phyloP scores from a whole-genome alignment of 2,113 vertebrate genomes.

The Xiphias gladius region DNA sequence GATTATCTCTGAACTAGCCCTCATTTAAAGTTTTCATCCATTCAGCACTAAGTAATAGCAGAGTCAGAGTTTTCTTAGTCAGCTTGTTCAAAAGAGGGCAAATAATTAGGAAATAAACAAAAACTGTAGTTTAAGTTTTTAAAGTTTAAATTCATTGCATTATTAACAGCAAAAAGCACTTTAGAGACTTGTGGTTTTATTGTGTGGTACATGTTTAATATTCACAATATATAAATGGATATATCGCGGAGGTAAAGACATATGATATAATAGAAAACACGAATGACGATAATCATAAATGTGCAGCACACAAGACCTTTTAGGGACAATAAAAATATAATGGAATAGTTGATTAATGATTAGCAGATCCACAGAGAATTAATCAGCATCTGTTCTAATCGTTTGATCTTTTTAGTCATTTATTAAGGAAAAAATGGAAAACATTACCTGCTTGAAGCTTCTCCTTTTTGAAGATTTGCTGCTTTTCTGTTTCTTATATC shows the following conservation, averaged over 20 bases:
- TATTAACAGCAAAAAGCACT: background rate
- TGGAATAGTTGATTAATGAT: background rate
- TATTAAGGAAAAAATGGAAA: background rate
- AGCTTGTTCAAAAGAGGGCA: slow-evolving; percentile 19
- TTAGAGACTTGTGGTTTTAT: background rate
- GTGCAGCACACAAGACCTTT: background rate
- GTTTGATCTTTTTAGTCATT: background rate
- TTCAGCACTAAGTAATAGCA: slow-evolving; percentile 55
- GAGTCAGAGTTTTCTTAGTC: slow-evolving; percentile 38
- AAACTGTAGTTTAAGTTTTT: background rate
- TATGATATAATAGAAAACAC: background rate
- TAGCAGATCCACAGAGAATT: background rate
- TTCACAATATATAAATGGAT: background rate
- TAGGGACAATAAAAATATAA: background rate
- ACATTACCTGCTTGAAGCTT: background rate
- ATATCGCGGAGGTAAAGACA: background rate
- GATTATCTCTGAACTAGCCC: slow-evolving; percentile 45
- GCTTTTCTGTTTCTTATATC: no score
- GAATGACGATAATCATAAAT: background rate
- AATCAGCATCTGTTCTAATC: background rate
- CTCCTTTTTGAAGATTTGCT: background rate
- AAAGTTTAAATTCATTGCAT: slow-evolving; percentile 21
- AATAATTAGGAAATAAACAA: slow-evolving; percentile 35
- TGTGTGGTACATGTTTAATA: background rate
- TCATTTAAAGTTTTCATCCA: slow-evolving; percentile 46